Conservation (phyloP, 2,113 vertebrate genomes). For the Platycercus adscitus region DNA sequence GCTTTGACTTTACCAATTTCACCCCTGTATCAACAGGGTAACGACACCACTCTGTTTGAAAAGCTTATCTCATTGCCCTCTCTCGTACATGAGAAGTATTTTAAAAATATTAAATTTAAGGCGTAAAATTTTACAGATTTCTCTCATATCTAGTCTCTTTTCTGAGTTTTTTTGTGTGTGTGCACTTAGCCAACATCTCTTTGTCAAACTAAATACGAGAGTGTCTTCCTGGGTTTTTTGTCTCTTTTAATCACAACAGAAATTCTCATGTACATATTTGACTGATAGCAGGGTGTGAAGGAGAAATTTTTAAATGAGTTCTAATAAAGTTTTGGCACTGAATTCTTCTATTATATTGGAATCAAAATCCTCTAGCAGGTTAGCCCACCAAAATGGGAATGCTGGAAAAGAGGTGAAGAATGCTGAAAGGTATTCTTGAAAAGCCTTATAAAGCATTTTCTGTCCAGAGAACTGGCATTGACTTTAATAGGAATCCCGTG, state of each 20-base stretch:
- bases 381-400: not conserved
- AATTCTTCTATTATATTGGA: not conserved
- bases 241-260: not conserved
- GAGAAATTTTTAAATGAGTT: not conserved
- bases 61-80: not conserved
- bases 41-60: not conserved
- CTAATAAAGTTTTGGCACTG: not conserved
- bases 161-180: not conserved
- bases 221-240: not conserved
- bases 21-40: not conserved
- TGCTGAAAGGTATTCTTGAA: not conserved
- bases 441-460: not conserved
- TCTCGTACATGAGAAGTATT: not conserved
- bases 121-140: not conserved
- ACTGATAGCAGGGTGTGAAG: not conserved
- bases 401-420: not conserved
- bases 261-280: not conserved
- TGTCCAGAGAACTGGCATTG: not conserved
- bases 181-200: not conserved
- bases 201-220: not conserved
- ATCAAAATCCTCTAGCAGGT: not conserved
- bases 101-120: not conserved
- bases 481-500: not conserved
- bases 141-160: not conserved
- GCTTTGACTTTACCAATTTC: not conserved